phyloP scores from a whole-genome alignment of 2,797 vertebrate species.

The Enteromius thamalakanensis region DNA sequence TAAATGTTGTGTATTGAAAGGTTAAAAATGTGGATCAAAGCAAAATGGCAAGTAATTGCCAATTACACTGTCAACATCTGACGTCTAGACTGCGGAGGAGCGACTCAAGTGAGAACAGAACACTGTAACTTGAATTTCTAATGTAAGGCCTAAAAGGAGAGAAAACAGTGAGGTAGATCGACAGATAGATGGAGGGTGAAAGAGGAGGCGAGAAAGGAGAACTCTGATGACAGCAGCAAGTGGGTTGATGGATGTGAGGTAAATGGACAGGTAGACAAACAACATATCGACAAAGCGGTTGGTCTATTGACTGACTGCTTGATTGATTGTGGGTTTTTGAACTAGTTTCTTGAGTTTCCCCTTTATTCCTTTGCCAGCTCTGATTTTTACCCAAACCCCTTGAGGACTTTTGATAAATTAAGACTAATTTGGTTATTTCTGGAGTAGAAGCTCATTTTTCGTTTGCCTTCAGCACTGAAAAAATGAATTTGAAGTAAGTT shows the following conservation, averaged over 20 bases:
- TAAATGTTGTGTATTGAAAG: constrained; percentile 26
- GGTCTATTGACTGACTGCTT: constrained; percentile 32
- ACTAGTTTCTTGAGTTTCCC: constrained; percentile 26
- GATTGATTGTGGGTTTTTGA: constrained; percentile 17
- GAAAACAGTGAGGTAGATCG: background rate
- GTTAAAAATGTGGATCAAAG: constrained; percentile 50
- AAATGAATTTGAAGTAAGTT: constrained; percentile 24
- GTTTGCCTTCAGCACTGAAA: constrained; percentile 18
- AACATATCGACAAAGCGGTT: constrained; percentile 37
- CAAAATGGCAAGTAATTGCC: constrained; percentile 53
- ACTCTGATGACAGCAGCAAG: background rate
- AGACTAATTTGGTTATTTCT: constrained; percentile 35
- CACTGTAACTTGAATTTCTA: constrained; percentile 39
- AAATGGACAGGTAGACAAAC: constrained; percentile 48
- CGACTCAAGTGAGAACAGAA: constrained; percentile 30
- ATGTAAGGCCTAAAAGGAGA: constrained; percentile 6
- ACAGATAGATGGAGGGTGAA: background rate
- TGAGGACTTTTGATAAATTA: constrained; percentile 31
- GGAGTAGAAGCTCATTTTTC: constrained; percentile 18
- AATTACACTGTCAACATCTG: constrained; percentile 54
- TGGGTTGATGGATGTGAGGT: constrained; percentile 38
- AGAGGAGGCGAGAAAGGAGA: constrained; percentile 5
- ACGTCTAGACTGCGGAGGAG: constrained; percentile 19
- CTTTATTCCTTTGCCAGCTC: constrained; percentile 24
- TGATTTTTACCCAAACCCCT: constrained; percentile 13